Percentiles rank a stretch among this genome's conserved stretches.
These are phyloP conservation scores for Lycaon pictus DNA, from an alignment of 2,113 vertebrate genomes.

Conservation along the genomic window DNA sequence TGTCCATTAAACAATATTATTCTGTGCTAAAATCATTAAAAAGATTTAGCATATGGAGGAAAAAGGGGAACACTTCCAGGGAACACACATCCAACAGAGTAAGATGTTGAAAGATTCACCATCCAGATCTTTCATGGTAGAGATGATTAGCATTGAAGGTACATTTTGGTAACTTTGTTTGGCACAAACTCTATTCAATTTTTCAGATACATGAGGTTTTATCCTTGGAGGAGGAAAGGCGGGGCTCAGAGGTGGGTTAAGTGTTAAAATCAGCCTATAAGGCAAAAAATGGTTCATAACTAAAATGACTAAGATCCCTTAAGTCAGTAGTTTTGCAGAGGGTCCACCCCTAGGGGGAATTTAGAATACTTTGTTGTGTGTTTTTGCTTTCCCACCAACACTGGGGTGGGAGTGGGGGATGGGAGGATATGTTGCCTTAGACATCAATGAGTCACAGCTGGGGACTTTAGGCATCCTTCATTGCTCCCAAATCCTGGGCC, in stretches of 20 bases:
- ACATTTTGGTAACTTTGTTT: neutral
- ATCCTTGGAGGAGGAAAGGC: neutral
- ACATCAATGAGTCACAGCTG: neutral
- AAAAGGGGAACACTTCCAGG: neutral
- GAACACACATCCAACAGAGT: neutral
- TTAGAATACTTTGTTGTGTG: neutral
- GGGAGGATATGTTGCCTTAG: neutral
- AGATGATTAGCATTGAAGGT: neutral
- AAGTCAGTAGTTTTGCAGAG: neutral
- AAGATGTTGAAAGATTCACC: neutral
- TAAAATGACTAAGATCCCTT: neutral
- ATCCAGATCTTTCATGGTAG: neutral
- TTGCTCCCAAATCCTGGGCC: neutral
- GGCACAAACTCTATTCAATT: neutral
- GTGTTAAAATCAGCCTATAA: neutral
- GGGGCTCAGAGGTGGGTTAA: neutral
- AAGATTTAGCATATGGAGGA: neutral
- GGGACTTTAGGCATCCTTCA: neutral
- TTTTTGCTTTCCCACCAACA: neutral
- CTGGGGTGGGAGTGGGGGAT: too few species aligned
- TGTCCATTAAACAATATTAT: neutral
- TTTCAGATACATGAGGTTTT: neutral
- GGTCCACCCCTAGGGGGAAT: neutral
- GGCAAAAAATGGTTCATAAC: neutral
- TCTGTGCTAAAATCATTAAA: neutral